A percentile compares a stretch with the other conserved stretches of the same genome.
Conservation (phyloP, 2,113 vertebrate species). For the Tapirus terrestris region DNA sequence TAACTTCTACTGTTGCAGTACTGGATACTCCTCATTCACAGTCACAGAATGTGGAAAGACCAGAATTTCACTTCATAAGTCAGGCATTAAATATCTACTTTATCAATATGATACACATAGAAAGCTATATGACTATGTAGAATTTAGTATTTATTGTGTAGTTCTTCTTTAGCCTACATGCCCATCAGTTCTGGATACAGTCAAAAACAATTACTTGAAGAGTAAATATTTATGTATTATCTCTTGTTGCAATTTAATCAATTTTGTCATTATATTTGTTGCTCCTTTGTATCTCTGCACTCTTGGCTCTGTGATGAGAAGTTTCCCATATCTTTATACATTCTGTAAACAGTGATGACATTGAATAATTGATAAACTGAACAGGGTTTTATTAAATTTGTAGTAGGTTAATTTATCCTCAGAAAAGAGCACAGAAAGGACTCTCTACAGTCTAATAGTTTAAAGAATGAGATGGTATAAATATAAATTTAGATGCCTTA, state of each 20-base stretch:
- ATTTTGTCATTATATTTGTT: not conserved
- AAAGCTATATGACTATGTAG: not conserved
- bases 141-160: not conserved
- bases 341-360: not conserved
- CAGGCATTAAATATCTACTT: not conserved
- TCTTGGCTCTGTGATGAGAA: not conserved
- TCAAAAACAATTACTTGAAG: not conserved
- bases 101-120: not conserved
- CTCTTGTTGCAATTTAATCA: not conserved
- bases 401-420: not conserved
- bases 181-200: not conserved
- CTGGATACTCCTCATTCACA: not conserved
- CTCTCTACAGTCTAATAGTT: not conserved
- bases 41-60: not conserved
- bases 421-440: not conserved
- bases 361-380: constrained; percentile 18
- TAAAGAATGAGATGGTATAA: not conserved
- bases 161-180: not conserved
- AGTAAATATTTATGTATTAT: not conserved
- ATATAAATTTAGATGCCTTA: not conserved
- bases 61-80: not conserved
- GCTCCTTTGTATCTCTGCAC: not conserved
- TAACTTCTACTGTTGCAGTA: not conserved
- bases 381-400: not conserved
- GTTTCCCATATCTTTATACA: not conserved